These are phyloP conservation scores for Hylyphantes graminicola DNA, from an alignment of 1,140 invertebrate genomes.

Conservation along the genomic window DNA sequence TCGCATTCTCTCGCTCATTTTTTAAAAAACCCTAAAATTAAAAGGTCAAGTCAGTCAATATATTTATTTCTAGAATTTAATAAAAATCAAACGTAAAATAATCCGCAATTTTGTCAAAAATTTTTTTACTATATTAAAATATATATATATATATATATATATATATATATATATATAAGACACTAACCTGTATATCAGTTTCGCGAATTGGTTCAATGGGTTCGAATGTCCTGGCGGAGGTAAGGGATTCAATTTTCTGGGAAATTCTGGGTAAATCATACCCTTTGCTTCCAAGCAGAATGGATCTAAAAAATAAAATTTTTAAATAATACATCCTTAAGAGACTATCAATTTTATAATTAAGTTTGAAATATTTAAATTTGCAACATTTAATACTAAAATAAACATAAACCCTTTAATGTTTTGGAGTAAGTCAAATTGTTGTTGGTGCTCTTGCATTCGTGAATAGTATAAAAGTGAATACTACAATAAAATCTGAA, in stretches of 20 bases:
- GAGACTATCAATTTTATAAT: no score
- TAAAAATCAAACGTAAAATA: neutral
- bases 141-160: no score
- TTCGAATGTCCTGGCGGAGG: conserved; percentile 82
- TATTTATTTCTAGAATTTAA: neutral
- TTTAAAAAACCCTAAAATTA: conserved; percentile 81
- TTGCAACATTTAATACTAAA: neutral
- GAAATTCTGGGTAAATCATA: conserved; percentile 92
- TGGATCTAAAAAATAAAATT: conserved; percentile 70
- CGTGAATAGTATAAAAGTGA: no score
- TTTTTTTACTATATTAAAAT: neutral
- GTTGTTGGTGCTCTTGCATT: no score
- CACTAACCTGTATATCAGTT: conserved; percentile 76
- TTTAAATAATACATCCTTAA: neutral
- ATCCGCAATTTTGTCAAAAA: neutral
- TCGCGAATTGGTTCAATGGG: conserved; percentile 89
- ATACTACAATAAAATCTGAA: no score
- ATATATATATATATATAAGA: no score
- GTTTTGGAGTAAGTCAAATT: neutral
- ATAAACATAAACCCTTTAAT: neutral
- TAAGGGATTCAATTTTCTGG: conserved; percentile 89
- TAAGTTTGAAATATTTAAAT: neutral
- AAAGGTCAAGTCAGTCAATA: neutral
- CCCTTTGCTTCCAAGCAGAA: conserved; percentile 91
- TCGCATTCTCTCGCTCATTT: conserved; percentile 94